Evolutionary conservation across 2,113 vertebrate species (phyloP), one percentile per base, ranked within the genome.

Genomic region (Scophthalmus maximus): DNA sequence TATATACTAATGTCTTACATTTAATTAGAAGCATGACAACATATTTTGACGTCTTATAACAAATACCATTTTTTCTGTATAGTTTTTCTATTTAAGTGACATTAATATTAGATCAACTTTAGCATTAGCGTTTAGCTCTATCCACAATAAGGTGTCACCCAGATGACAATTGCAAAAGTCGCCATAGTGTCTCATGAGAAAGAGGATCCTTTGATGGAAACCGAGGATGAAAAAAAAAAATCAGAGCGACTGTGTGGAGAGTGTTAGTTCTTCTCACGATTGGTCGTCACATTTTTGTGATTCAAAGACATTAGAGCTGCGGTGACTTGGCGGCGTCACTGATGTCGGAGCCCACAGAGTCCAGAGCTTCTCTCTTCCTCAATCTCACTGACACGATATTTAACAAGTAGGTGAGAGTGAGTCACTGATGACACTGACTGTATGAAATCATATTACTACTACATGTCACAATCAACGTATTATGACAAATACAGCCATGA

Each of bases 281-380:
- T 0, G 20, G 11, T 65, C 22, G 89, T 71, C 84, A 93, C 2
- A 93, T 93, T 88, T 50, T 78, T 90, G 82, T 89, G 88, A 92
- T 83, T 72, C 66, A 60, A 34, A 79, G 64, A 76, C 58, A 84
- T 81, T 46, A 78, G 46, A 86, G 50, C 67, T 64, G 6, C 69
- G 51, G 44, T 5, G 49, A 11, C 46, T 83, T 73, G 79, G 76
- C 73, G 0, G 36, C 8, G 32, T 51, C 20, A 23, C 17, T 32
- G 67, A 72, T 34, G 60, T 25, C 49, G 66, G 49, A 70, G 27
- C n/a, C 44, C 2, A 46, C 62, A 42, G 38, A 53, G 56, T 59
- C 23, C 55, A 36, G 26, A 0, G 3, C 5, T 22, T 34, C 59
- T 32, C 26, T 29, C 22, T 23, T 12, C 27, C 22, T 66, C 73